Conservation (phyloP, 2,113 vertebrate genomes). For the crab-eating macaque (Macaca fascicularis) region T2T-MFA8v1.1 NC_088388.1:39291001-39291500, state of each 20-base stretch:
- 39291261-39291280: no score
- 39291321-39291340: no score
- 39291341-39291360: no score
- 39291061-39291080: background rate
- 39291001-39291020: background rate
- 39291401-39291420: no score
- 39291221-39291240: background rate
- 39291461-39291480: no score
- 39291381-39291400: no score
- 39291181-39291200: background rate
- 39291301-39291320: no score
- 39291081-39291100: background rate
- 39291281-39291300: no score
- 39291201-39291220: background rate
- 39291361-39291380: no score
- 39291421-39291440: no score
- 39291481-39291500: no score
- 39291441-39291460: no score
- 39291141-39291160: background rate
- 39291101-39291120: background rate
- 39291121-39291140: background rate
- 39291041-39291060: background rate
- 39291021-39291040: background rate
- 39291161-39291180: background rate
- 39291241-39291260: background rate